Evolutionary conservation across 2,113 vertebrate genomes (phyloP), one percentile per base, ranked within the genome.

Genomic region (Cricetomys ansorgei): DNA sequence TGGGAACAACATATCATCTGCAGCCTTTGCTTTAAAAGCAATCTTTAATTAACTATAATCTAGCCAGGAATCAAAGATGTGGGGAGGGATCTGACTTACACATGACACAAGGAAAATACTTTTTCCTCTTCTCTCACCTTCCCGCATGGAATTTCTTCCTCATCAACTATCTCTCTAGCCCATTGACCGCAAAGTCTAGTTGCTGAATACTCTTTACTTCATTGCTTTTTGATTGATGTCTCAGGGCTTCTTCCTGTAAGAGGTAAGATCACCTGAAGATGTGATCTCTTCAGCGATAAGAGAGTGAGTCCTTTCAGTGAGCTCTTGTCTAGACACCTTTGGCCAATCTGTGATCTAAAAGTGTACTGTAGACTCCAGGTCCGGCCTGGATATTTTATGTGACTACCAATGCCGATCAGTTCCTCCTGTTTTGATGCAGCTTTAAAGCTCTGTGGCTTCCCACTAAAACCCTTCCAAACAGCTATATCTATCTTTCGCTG

Each of bases 21-120:
- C 23, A 93, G 34, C 73, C 17, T 19, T 91, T 73, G 77, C 43
- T 97, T 64, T 80, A 80, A 93, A 86, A 89, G 50, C 48, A 57
- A 25, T 48, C 6, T 27, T 88, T 40, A 92, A 40, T 34, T 40
- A 59, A 27, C 57, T 70, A 70, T 43, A 94, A 21, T 65, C 91
- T 65, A 64, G 13, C 75, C 73, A 89, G 88, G 48, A 91, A 76
- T 75, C 37, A 94, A 34, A 50, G 59, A 77, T 65, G 45, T 23
- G 17, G 37, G 62, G 34, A 55, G 31, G 76, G 40, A 89, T 77
- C 40, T 90, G 62, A 19, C 29, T 95, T 59, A 40, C 27, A 65
- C 17, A 73, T 23, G 64, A 59, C 29, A 25, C 7, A 83, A 85
- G 16, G 17, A 75, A 57, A 53, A 11, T 3, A 9, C 48, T 69